Evolutionary conservation across 2,113 vertebrate genomes (phyloP).

Genomic region (Poecilia latipinna): DNA sequence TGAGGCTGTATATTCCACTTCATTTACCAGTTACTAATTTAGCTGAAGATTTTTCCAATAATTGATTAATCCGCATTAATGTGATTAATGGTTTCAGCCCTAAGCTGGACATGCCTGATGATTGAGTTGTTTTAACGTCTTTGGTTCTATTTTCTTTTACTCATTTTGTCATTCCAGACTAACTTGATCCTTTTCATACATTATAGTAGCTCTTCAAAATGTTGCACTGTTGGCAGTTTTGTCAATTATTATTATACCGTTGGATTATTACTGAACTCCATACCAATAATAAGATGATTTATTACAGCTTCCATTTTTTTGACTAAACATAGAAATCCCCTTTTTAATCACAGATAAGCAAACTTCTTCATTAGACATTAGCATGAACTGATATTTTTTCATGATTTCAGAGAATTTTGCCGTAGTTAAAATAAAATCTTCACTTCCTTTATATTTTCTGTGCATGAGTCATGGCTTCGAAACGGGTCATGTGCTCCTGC

Average conservation of each 20-base stretch:
- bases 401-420: not conserved
- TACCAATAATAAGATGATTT: not conserved
- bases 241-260: too few species aligned
- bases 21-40: too few species aligned
- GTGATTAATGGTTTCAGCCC: too few species aligned
- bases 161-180: not conserved
- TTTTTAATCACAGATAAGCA: not conserved
- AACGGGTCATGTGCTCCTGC: conserved; percentile 36
- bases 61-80: too few species aligned
- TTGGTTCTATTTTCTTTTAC: not conserved
- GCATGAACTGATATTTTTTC: not conserved
- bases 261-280: not conserved
- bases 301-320: not conserved
- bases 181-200: not conserved
- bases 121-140: not conserved
- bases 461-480: conserved; percentile 21
- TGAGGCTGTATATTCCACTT: too few species aligned
- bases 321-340: not conserved
- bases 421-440: conserved; percentile 1
- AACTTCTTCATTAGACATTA: not conserved
- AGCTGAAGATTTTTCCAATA: too few species aligned
- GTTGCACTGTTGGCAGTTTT: not conserved
- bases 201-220: not conserved
- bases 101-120: too few species aligned
- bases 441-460: conserved; percentile 3